A percentile compares a stretch with the other conserved stretches of the same genome.
These are phyloP conservation scores for Hypomecis atomaria DNA, from an alignment of 2,888 invertebrate species.

Conservation along the genomic window DNA sequence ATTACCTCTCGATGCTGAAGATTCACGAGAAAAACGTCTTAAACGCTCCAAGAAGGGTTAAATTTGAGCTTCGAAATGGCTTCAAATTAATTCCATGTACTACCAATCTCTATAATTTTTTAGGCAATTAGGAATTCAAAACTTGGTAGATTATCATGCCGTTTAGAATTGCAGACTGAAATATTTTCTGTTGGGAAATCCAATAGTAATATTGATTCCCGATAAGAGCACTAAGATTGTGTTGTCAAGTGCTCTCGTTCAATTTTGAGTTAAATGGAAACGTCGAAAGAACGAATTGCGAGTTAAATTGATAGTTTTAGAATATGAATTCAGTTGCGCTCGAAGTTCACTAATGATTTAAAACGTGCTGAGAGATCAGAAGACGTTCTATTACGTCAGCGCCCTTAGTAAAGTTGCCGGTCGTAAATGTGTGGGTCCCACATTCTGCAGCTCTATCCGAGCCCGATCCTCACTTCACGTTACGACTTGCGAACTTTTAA, in stretches of 20 bases:
- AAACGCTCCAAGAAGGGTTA: slow-evolving; percentile 24
- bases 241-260: slow-evolving; percentile 31
- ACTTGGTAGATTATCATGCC: neutral
- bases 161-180: neutral
- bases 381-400: slow-evolving; percentile 18
- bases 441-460: slow-evolving; percentile 24
- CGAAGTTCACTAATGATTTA: slow-evolving; percentile 27
- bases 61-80: slow-evolving; percentile 21
- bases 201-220: slow-evolving; percentile 18
- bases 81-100: slow-evolving; percentile 16
- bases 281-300: slow-evolving; percentile 10
- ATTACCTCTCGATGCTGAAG: slow-evolving; percentile 51
- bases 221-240: slow-evolving; percentile 21
- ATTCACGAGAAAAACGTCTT: slow-evolving; percentile 29
- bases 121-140: slow-evolving; percentile 15
- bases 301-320: neutral
- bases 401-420: slow-evolving; percentile 29
- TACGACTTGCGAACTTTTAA: slow-evolving; percentile 48
- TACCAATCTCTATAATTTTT: slow-evolving; percentile 11
- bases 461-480: slow-evolving; percentile 29
- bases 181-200: no score
- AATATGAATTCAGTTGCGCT: slow-evolving; percentile 19
- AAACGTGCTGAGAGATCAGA: slow-evolving; percentile 30
- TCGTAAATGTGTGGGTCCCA: slow-evolving; percentile 27
- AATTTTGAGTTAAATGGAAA: slow-evolving; percentile 26